Evolutionary conservation across 2,888 invertebrate species (phyloP).

Genomic region (Drosophila helvetica): DNA sequence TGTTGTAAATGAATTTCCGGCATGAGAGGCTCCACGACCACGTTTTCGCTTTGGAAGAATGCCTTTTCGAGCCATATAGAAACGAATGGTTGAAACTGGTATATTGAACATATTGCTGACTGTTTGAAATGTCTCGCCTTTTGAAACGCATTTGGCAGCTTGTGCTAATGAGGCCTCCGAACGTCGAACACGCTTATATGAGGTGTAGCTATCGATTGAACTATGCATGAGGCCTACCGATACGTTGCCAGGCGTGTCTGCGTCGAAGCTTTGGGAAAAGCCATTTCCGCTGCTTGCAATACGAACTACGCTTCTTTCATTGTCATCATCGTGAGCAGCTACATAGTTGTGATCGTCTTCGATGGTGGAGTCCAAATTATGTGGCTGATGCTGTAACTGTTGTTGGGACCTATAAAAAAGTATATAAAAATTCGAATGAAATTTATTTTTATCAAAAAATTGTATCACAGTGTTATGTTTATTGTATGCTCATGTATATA

Average conservation of each 20-base stretch:
- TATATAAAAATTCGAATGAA: not conserved
- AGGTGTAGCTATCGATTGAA: conserved; percentile 68
- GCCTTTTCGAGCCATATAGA: conserved; percentile 94
- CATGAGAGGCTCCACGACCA: conserved; percentile 87
- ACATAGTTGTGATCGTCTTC: conserved; percentile 82
- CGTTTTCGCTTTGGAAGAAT: conserved; percentile 91
- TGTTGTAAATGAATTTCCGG: conserved; percentile 65
- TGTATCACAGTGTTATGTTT: not conserved
- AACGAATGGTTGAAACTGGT: conserved; percentile 93
- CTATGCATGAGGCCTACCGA: conserved; percentile 63
- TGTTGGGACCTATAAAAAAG: conserved; percentile 21
- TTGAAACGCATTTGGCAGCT: conserved; percentile 93
- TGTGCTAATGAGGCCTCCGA: conserved; percentile 91
- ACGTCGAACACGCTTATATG: conserved; percentile 87
- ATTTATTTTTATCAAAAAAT: not conserved
- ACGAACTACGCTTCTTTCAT: conserved; percentile 69
- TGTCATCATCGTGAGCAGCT: conserved; percentile 80
- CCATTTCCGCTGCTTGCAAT: conserved; percentile 38
- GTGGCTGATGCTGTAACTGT: conserved; percentile 41
- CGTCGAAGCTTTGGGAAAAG: conserved; percentile 64
- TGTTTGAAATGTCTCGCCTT: conserved; percentile 93
- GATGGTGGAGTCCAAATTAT: conserved; percentile 71
- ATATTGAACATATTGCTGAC: conserved; percentile 94
- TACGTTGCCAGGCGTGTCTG: conserved; percentile 73
- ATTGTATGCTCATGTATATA: too few species aligned